Conservation (phyloP, 2,888 invertebrate species). For the Polyploca ridens region DNA sequence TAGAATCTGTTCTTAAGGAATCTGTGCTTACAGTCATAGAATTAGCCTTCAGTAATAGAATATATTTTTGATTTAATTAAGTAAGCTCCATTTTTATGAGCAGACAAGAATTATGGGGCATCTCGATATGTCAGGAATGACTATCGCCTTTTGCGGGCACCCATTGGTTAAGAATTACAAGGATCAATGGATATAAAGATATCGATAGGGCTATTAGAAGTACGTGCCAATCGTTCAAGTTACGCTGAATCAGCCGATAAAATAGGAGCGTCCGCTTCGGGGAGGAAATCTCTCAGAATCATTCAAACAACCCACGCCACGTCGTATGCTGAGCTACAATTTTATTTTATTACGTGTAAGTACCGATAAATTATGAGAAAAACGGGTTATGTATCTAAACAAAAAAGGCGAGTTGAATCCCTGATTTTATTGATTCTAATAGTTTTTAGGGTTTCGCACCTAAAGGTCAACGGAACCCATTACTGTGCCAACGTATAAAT, state of each 20-base stretch:
- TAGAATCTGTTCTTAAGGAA: too few species aligned
- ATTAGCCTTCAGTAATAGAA: too few species aligned
- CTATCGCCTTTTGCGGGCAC: background rate
- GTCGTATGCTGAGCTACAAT: conserved; percentile 23
- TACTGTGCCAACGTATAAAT: background rate
- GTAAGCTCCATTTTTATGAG: too few species aligned
- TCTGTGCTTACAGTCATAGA: too few species aligned
- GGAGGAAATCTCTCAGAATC: conserved; percentile 49
- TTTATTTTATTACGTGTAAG: conserved; percentile 46
- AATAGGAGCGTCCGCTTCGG: conserved; percentile 40
- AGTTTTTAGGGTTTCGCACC: background rate
- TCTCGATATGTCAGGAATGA: background rate
- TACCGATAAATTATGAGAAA: conserved; percentile 39
- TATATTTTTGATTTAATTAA: too few species aligned
- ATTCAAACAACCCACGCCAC: conserved; percentile 43
- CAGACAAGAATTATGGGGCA: background rate
- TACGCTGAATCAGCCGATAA: conserved; percentile 64
- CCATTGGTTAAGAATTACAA: conserved; percentile 19
- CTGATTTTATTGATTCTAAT: conserved; percentile 16
- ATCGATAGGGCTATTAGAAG: conserved; percentile 59
- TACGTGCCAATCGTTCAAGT: conserved; percentile 68
- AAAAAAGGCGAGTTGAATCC: conserved; percentile 23
- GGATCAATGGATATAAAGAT: conserved; percentile 44
- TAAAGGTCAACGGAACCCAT: background rate
- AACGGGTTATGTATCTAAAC: conserved; percentile 26